Evolutionary conservation across 2,888 invertebrate genomes (phyloP).

Genomic region (Cephus pygmeus): DNA sequence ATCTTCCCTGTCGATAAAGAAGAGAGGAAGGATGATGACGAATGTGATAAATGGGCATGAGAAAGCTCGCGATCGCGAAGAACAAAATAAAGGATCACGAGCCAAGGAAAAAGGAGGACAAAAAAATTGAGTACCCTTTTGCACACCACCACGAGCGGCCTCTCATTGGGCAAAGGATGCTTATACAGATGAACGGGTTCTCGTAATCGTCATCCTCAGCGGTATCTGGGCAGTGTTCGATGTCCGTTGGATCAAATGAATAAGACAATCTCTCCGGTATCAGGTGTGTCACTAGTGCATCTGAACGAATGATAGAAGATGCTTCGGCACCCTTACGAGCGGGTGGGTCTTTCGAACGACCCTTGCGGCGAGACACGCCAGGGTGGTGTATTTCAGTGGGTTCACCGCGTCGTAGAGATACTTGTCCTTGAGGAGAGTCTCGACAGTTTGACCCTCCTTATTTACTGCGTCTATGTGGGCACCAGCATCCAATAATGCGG

Average conservation of each 20-base stretch:
- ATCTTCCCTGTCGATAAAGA: neutral
- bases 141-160: neutral
- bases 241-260: neutral
- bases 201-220: neutral
- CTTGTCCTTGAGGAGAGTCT: constrained; percentile 74
- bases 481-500: constrained; percentile 80
- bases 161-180: neutral
- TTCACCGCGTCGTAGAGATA: constrained; percentile 76
- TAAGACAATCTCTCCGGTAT: neutral
- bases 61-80: neutral
- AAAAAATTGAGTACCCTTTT: neutral
- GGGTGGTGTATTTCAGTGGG: constrained; percentile 80
- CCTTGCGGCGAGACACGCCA: constrained; percentile 88
- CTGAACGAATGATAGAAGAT: constrained; percentile 51
- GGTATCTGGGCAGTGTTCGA: neutral
- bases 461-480: constrained; percentile 89
- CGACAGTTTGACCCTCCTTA: constrained; percentile 80
- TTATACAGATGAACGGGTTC: neutral
- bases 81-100: neutral
- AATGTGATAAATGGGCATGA: neutral
- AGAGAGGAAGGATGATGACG: neutral
- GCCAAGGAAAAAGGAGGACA: neutral
- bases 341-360: constrained; percentile 71
- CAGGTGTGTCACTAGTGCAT: constrained; percentile 45
- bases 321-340: constrained; percentile 45